Percentiles rank a stretch among this genome's conserved stretches.
Evolutionary conservation across 2,113 vertebrate genomes (phyloP).

Genomic region (Benitochromis conjunctus): DNA sequence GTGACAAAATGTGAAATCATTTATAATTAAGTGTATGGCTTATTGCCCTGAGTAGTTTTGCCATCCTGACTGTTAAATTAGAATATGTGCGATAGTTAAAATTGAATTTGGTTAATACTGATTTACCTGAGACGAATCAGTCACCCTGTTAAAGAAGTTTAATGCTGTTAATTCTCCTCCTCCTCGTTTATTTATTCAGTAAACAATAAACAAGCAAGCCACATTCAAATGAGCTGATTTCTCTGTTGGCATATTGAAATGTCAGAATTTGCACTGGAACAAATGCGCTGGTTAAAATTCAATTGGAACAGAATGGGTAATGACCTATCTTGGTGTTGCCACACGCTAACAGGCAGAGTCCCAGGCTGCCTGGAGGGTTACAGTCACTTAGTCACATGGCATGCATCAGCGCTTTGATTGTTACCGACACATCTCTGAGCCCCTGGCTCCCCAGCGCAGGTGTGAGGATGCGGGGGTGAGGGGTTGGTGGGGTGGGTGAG

Average conservation of each 20-base stretch:
- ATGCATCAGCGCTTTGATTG: slow-evolving; percentile 58
- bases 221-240: slow-evolving; percentile 63
- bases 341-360: slow-evolving; percentile 30
- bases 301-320: slow-evolving; percentile 61
- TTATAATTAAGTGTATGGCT: not conserved
- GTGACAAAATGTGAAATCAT: not conserved
- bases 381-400: slow-evolving; percentile 48
- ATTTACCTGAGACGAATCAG: not conserved
- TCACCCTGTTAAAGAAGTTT: slow-evolving; percentile 12
- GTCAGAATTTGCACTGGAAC: slow-evolving; percentile 79
- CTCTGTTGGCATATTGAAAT: slow-evolving; percentile 72
- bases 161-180: not conserved
- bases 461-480: not conserved
- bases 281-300: slow-evolving; percentile 63
- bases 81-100: not conserved
- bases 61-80: not conserved
- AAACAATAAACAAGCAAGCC: slow-evolving; percentile 22
- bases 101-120: not conserved
- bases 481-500: not conserved
- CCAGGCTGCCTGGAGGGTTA: slow-evolving; percentile 29
- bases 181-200: not conserved
- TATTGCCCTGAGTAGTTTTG: not conserved
- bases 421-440: slow-evolving; percentile 20
- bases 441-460: not conserved
- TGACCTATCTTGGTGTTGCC: slow-evolving; percentile 60